Percentiles rank a stretch among this genome's conserved stretches.
Evolutionary conservation across 2,113 vertebrate species (phyloP).

Genomic region (Sinocyclocheilus anshuiensis): DNA sequence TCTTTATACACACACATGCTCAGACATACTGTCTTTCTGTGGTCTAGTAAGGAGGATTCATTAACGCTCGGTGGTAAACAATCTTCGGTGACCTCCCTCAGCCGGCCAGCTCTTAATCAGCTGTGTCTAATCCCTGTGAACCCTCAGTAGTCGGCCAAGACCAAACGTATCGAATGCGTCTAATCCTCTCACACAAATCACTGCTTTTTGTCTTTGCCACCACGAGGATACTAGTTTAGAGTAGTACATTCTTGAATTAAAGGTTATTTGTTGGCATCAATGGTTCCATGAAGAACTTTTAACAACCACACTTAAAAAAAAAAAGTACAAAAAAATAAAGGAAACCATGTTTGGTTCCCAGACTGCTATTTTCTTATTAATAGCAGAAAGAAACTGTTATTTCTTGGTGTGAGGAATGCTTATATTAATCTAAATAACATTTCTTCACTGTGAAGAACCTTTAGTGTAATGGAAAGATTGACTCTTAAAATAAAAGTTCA

Average conservation of each 20-base stretch:
- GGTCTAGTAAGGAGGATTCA: background rate
- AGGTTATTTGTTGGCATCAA: no score
- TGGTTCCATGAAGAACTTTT: no score
- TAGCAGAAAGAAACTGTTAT: no score
- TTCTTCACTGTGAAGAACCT: no score
- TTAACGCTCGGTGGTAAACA: background rate
- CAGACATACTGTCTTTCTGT: constrained; percentile 5
- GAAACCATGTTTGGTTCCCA: no score
- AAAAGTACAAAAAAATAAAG: no score
- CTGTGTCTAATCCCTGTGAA: constrained; percentile 22
- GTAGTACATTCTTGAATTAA: background rate
- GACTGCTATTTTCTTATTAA: no score
- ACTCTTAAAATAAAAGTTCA: no score
- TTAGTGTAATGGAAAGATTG: no score
- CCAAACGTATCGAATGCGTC: background rate
- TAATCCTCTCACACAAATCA: constrained; percentile 13
- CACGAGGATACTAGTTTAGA: background rate
- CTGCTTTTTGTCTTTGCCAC: background rate
- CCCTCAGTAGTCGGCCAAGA: constrained; percentile 14
- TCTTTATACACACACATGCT: constrained; percentile 10
- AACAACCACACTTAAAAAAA: no score
- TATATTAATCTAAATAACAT: no score
- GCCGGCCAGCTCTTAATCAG: background rate
- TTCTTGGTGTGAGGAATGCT: no score
- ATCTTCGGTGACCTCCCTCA: background rate